phyloP scores from a whole-genome alignment of 2,113 vertebrate genomes.

The Charadrius vociferus region DNA sequence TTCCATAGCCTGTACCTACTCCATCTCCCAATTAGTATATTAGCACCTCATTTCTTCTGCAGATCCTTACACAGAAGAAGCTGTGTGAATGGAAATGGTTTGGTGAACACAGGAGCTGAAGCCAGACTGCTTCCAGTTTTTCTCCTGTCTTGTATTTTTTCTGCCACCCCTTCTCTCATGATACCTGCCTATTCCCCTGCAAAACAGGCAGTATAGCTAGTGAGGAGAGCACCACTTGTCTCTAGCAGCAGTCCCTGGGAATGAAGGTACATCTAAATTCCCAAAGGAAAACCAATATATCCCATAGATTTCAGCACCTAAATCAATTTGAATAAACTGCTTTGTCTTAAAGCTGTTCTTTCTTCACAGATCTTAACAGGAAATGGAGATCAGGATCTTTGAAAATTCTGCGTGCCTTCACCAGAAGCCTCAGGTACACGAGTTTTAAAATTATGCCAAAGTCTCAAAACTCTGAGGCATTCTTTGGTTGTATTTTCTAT shows the following conservation, averaged over 20 bases:
- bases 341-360: not conserved
- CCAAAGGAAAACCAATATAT: not conserved
- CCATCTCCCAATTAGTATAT: not conserved
- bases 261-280: not conserved
- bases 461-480: not conserved
- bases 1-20: not conserved
- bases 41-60: not conserved
- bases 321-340: not conserved
- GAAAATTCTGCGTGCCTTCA: not conserved
- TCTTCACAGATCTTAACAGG: not conserved
- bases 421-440: not conserved
- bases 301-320: not conserved
- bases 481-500: not conserved
- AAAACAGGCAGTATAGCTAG: not conserved
- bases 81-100: not conserved
- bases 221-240: not conserved
- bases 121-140: not conserved
- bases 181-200: not conserved
- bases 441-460: not conserved
- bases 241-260: not conserved
- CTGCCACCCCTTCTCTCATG: not conserved
- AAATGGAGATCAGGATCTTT: not conserved
- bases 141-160: not conserved
- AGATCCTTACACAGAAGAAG: not conserved
- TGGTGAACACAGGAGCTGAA: not conserved